phyloP scores from a whole-genome alignment of 2,113 vertebrate species.

The Oplegnathus fasciatus region DNA sequence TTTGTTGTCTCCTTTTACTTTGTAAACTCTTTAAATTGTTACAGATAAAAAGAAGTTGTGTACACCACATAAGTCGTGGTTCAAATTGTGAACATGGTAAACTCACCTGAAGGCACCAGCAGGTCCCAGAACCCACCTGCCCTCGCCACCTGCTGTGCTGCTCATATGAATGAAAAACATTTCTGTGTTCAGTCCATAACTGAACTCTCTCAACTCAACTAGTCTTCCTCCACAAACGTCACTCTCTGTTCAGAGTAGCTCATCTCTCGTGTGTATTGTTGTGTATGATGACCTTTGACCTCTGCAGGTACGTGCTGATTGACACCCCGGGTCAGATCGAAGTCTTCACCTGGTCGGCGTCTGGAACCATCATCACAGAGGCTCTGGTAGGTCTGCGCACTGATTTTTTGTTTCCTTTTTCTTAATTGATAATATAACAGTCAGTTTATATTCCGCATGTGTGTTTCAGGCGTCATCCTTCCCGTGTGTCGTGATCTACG shows the following conservation, averaged over 20 bases:
- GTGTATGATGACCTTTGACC: constrained; percentile 24
- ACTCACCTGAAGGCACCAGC: too few relatives aligned
- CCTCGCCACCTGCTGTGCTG: not conserved
- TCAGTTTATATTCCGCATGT: not conserved
- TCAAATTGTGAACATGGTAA: too few relatives aligned
- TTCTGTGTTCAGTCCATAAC: too few relatives aligned
- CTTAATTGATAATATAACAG: not conserved
- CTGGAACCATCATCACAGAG: constrained; percentile 97
- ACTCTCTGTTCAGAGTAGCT: not conserved
- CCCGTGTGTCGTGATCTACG: constrained; percentile 94
- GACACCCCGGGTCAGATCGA: constrained; percentile 99
- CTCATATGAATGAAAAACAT: too few relatives aligned
- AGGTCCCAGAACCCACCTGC: not conserved
- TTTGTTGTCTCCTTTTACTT: too few relatives aligned
- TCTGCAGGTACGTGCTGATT: constrained; percentile 92
- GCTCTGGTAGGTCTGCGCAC: constrained; percentile 86
- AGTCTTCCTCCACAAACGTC: too few relatives aligned
- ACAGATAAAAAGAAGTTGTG: too few relatives aligned
- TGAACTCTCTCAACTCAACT: too few relatives aligned
- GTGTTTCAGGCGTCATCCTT: constrained; percentile 92
- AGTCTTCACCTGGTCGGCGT: constrained; percentile 99
- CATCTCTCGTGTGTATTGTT: not conserved
- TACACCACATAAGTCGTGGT: too few relatives aligned
- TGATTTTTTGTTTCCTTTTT: too few relatives aligned
- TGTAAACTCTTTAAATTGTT: too few relatives aligned